A percentile compares a stretch with the other conserved stretches of the same genome.
phyloP scores from a whole-genome alignment of 2,797 vertebrate genomes.

The Passerculus sandwichensis region DNA sequence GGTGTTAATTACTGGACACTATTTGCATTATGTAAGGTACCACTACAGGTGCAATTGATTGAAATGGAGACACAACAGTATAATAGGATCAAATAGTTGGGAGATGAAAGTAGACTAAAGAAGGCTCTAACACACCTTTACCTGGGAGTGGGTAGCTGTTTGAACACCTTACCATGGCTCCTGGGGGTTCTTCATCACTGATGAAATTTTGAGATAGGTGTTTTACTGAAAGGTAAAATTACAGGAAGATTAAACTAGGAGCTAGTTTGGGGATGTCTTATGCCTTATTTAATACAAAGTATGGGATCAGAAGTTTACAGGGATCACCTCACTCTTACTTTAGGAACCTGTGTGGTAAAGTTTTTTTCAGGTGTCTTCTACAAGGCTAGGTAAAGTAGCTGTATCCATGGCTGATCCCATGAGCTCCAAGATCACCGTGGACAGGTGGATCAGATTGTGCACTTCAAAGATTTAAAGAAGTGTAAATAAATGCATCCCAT shows the following conservation, averaged over 20 bases:
- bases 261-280: not conserved
- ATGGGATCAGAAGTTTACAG: not conserved
- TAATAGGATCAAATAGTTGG: conserved; percentile 27
- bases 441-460: not conserved
- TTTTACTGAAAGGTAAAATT: not conserved
- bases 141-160: not conserved
- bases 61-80: conserved; percentile 18
- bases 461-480: not conserved
- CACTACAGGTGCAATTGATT: not conserved
- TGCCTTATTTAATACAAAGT: not conserved
- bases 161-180: not conserved
- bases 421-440: not conserved
- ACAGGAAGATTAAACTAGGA: not conserved
- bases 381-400: not conserved
- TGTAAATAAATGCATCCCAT: not conserved
- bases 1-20: conserved; percentile 13
- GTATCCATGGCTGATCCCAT: not conserved
- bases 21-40: not conserved
- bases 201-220: not conserved
- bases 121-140: not conserved
- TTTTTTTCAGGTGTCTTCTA: not conserved
- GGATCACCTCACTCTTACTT: not conserved
- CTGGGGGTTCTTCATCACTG: not conserved
- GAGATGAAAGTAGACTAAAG: conserved; percentile 12
- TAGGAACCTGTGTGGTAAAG: not conserved